phyloP scores from a whole-genome alignment of 2,113 vertebrate species.

The Hippocampus mohnikei region DNA sequence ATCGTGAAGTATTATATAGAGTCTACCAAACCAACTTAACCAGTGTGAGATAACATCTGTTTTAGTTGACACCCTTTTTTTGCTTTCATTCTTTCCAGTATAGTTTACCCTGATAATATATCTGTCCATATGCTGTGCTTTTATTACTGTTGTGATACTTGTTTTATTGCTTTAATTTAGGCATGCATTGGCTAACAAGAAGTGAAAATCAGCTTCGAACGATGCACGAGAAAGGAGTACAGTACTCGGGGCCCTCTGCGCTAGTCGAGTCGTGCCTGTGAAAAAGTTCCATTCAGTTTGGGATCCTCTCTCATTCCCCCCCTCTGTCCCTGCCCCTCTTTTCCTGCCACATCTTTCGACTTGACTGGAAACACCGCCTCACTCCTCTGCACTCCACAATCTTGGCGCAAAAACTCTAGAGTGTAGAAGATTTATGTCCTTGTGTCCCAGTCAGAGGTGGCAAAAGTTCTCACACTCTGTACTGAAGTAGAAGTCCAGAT shows the following conservation, averaged over 20 bases:
- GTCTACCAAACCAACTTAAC: not conserved
- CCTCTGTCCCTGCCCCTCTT: not conserved
- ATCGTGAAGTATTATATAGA: not conserved
- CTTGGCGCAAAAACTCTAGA: not conserved
- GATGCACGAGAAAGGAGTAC: not conserved
- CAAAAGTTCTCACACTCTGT: not conserved
- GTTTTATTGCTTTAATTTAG: not conserved
- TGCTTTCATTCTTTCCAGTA: not conserved
- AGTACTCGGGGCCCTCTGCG: not conserved
- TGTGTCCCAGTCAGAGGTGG: not conserved
- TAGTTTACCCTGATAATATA: not conserved
- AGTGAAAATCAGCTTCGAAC: not conserved
- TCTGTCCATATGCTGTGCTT: not conserved
- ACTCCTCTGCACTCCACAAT: not conserved
- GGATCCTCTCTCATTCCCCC: slow-evolving; percentile 14
- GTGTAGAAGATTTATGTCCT: not conserved
- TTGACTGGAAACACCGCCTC: slow-evolving; percentile 19
- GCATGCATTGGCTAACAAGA: not conserved
- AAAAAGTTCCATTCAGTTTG: slow-evolving; percentile 55
- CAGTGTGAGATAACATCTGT: not conserved
- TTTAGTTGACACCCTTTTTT: not conserved
- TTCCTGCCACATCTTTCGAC: slow-evolving; percentile 21
- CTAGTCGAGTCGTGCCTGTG: slow-evolving; percentile 16
- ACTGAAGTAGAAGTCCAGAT: not conserved
- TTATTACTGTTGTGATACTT: too few species aligned